Base-by-base conservation (phyloP, 2,888 invertebrate genomes). In the Phaedon cochleariae region DNA sequence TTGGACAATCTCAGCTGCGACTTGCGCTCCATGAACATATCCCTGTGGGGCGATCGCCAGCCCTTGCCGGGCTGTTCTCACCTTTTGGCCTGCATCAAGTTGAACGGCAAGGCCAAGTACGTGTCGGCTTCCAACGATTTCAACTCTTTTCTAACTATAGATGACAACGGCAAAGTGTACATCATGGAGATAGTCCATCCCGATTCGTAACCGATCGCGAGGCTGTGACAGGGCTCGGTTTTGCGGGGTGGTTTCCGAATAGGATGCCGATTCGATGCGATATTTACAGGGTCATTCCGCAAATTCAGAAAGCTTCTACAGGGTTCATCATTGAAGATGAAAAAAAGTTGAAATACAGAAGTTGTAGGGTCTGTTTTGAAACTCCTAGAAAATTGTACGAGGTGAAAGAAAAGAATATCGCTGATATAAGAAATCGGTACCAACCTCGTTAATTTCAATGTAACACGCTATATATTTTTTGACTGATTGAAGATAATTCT, bases 71-170 rank as follows among this genome's bases (percentile, higher is more conserved):
- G 62, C 55, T 58, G 76, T 62, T 77, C 79, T 7, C 79, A 82
- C 65, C 74, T 85, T 5, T 71, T 85, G 10, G 79, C 82, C 15
- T 77, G 80, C 52, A 80, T 85, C 51, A 81, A 81, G 68, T 70
- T 84, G 48, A 77, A 80, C 57, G 84, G 84, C 10, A 77, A 79
- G 59, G 80, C 82, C 2, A 77, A 79, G 49, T 75, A 77, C 59
- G 72, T 84, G 31, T 80, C 79, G 17, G 77, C 78, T 17, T 83
- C 84, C 2, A 69, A 74, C 17, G 79, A 82, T 64, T 89, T 89
- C 81, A 84, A 85, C 0, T 86, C 87, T 57, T 89, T 90, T 76
- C 86, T 88, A 18, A 87, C 88, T 0, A 86, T 89, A 6, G 89
- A 89, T 80, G 85, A 86, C 72, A 85, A 86, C 10, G 89, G 89